These are phyloP conservation scores for Exocentrus adspersus DNA, from an alignment of 2,888 invertebrate genomes.

Conservation along the genomic window DNA sequence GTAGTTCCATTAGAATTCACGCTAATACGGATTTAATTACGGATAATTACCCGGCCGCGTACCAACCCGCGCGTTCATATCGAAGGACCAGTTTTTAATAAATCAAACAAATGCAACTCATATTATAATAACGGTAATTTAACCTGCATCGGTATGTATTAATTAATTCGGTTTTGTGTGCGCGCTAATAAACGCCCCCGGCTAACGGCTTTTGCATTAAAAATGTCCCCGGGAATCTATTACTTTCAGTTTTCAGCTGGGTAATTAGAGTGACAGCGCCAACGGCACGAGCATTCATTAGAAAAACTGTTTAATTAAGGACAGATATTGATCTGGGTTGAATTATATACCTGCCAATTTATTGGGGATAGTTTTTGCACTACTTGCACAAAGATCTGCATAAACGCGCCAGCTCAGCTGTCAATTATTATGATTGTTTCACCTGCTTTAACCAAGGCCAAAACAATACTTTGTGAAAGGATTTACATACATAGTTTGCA, in stretches of 20 bases:
- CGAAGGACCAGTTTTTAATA: neutral
- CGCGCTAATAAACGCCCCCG: neutral
- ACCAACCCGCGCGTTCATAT: neutral
- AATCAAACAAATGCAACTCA: neutral
- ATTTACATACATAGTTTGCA: too few species aligned
- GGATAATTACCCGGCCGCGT: neutral
- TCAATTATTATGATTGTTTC: too few species aligned
- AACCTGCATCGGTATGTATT: neutral
- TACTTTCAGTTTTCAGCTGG: neutral
- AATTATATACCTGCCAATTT: too few species aligned
- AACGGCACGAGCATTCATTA: too few species aligned
- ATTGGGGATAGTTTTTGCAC: too few species aligned
- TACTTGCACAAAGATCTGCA: too few species aligned
- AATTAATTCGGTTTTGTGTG: neutral
- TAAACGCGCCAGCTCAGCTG: too few species aligned
- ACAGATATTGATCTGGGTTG: too few species aligned
- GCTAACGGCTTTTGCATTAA: neutral
- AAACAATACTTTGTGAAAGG: too few species aligned
- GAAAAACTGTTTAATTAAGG: too few species aligned
- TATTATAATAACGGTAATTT: neutral
- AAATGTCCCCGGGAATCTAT: neutral
- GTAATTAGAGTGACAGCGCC: too few species aligned
- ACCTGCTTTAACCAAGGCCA: too few species aligned
- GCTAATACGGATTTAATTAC: slow-evolving; percentile 5
- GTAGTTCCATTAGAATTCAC: neutral